Conservation (phyloP, 2,797 vertebrate species). For the Gephyroberyx darwinii region DNA sequence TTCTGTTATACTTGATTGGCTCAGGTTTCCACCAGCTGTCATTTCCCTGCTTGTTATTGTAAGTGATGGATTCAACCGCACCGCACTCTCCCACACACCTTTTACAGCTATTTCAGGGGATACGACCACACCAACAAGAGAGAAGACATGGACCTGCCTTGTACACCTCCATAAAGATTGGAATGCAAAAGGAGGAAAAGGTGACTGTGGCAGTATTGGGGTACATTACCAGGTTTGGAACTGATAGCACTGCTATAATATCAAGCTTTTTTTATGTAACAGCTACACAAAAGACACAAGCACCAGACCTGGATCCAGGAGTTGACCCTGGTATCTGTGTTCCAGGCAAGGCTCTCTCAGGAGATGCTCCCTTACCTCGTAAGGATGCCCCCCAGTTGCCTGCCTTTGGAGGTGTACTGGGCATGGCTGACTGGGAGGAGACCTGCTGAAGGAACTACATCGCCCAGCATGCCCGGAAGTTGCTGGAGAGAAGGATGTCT, state of each 20-base stretch:
- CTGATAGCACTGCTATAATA: neutral
- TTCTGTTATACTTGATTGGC: neutral
- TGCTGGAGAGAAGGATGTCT: too few relatives aligned
- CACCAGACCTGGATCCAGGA: too few relatives aligned
- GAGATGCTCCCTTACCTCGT: too few relatives aligned
- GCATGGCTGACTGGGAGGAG: too few relatives aligned
- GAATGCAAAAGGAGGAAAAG: neutral
- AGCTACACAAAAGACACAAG: too few relatives aligned
- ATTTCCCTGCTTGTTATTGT: neutral
- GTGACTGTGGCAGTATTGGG: neutral
- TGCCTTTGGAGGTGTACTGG: too few relatives aligned
- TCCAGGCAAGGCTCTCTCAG: too few relatives aligned
- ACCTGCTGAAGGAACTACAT: too few relatives aligned
- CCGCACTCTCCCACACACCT: conserved; percentile 12
- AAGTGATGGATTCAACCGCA: conserved; percentile 29
- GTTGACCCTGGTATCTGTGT: too few relatives aligned
- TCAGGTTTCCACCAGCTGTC: conserved; percentile 3
- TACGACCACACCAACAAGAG: neutral
- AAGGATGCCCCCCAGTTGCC: too few relatives aligned
- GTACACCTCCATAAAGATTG: neutral
- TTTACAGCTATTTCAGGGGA: neutral
- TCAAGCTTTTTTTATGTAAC: neutral
- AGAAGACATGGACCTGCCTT: neutral
- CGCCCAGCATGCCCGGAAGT: too few relatives aligned
- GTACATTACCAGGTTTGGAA: neutral